Evolutionary conservation across 1,140 invertebrate species (phyloP), one percentile per base, ranked within the genome.

Genomic region (Oryctes rhinoceros): DNA sequence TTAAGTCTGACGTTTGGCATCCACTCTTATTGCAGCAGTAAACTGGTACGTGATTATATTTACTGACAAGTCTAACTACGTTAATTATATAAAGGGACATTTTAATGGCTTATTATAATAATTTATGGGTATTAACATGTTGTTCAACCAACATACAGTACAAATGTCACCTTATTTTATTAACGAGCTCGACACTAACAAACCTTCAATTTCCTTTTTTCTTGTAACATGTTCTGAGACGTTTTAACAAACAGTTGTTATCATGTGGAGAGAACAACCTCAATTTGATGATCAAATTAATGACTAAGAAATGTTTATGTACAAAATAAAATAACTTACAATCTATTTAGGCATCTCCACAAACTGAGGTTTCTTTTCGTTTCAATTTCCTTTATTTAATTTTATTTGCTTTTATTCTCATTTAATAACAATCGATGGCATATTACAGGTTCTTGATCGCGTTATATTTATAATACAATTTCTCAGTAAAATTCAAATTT

Each of bases 1-100:
- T 83, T 80, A 84, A 84, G 48, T 84, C 84, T 84, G 84, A 86
- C 84, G 84, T 86, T 86, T 86, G 83, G 85, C 83, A 83, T 84
- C 79, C 80, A 84, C 83, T 85, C 81, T 80, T 85, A 85, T 85
- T 86, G 85, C 85, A 85, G 85, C 85, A 78, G 65, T 53, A 78
- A 59, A 75, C 76, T 78, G 62, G 76, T 81, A 81, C 80, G 78
- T 78, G 62, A 78, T 79, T 74, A 47, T 47, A 76, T 47, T 76
- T 71, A 71, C 65, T 71, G 65, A 35, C 65, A 71, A 13, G 75
- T 76, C 75, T 24, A 76, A 76, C 75, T 47, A 76, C 47, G 75
- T 76, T 76, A 47, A 76, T 49, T 48, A 24, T 48, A 76, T 49
- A 76, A 44, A 49, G 37, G 10, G 37, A 76, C 75, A 71, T 71